Conservation (phyloP, 2,113 vertebrate species). For the Bettongia penicillata region DNA sequence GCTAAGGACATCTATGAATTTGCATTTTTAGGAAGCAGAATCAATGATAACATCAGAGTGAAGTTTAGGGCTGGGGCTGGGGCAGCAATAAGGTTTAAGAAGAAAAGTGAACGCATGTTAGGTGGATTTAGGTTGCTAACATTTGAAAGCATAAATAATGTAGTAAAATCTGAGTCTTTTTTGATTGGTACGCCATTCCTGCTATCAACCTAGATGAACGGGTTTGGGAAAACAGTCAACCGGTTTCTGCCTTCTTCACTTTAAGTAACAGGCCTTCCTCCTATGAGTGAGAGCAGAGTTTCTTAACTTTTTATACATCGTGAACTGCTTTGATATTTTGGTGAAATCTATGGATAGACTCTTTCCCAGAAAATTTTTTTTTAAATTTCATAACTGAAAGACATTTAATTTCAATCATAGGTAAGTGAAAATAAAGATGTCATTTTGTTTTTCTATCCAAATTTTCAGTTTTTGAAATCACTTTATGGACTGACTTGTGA, state of each 20-base stretch:
- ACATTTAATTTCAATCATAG: neutral
- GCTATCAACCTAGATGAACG: neutral
- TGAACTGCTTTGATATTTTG: neutral
- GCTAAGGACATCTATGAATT: neutral
- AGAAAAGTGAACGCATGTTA: neutral
- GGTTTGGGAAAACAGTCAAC: neutral
- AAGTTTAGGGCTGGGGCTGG: neutral
- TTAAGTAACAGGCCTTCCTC: neutral
- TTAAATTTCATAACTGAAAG: neutral
- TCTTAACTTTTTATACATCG: neutral
- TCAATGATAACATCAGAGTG: neutral
- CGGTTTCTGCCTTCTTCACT: neutral
- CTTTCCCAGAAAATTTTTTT: neutral
- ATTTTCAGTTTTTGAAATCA: neutral
- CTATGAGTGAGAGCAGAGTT: neutral
- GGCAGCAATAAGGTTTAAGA: neutral
- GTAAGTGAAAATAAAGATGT: neutral
- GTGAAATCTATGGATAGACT: neutral
- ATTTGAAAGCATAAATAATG: neutral
- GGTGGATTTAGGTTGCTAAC: neutral
- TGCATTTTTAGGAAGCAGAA: neutral
- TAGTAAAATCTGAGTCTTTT: neutral
- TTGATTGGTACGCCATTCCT: neutral
- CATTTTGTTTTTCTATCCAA: neutral
- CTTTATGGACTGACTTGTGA: neutral